Conservation (phyloP, 2,888 invertebrate species). For the Melipona beecheii region DNA sequence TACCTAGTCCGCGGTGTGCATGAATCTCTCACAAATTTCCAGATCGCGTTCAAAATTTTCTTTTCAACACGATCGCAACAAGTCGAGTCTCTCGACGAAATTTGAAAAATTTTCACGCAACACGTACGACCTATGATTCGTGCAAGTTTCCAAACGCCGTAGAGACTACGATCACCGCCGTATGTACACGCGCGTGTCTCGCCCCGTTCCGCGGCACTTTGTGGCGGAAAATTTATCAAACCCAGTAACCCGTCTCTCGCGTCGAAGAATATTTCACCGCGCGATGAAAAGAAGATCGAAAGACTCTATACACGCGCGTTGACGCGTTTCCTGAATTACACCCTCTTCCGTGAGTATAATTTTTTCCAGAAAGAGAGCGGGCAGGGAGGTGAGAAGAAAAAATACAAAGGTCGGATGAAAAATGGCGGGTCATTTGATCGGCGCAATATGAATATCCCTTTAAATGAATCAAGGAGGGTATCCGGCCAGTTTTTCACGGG, state of each 20-base stretch:
- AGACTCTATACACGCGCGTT: neutral
- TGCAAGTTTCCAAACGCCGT: too few species aligned
- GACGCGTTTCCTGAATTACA: slow-evolving; percentile 31
- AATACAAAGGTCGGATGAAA: slow-evolving; percentile 39
- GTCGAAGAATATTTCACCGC: neutral
- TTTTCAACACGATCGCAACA: too few species aligned
- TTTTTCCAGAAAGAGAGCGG: too few species aligned
- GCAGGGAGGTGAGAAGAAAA: neutral
- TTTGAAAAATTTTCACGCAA: too few species aligned
- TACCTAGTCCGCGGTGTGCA: too few species aligned
- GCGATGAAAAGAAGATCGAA: neutral
- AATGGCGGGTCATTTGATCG: slow-evolving; percentile 49
- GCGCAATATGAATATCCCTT: slow-evolving; percentile 63
- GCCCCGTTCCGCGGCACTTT: neutral
- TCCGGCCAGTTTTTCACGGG: slow-evolving; percentile 62
- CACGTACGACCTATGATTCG: too few species aligned
- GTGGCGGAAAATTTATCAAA: neutral
- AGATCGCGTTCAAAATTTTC: too few species aligned
- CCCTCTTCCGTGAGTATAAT: neutral
- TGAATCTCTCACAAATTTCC: too few species aligned
- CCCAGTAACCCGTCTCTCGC: neutral
- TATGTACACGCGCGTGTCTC: too few species aligned
- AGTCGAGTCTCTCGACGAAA: too few species aligned
- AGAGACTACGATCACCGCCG: too few species aligned
- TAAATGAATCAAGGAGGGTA: slow-evolving; percentile 66